Base-by-base conservation (phyloP, 2,888 invertebrate species). In the Diogma glabrata region DNA sequence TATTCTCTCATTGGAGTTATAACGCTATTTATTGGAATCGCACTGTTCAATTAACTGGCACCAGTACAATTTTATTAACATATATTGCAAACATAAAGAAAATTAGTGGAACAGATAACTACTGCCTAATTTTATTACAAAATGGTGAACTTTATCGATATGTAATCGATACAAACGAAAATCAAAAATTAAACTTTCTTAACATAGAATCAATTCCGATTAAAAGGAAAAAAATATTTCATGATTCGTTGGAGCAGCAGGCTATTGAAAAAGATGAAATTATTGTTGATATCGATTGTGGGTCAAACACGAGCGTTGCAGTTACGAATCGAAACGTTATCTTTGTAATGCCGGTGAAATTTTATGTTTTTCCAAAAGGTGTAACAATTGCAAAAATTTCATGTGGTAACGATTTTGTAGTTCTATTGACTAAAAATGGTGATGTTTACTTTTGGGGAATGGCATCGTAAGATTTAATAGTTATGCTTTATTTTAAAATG, bases 371-470 rank as follows among this genome's bases (percentile, higher is more conserved):
- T 60, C 62, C 68, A 3, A 67, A 69, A 33, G 72, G 75, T 54
- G 70, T 76, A 12, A 75, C 73, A 59, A 75, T 84, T 14, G 65
- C 73, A 50, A 80, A 84, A 61, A 65, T 89, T 26, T 73, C 75
- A 49, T 84, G 87, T 67, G 93, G 93, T 1, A 80, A 82, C 65
- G 91, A 92, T 64, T 92, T 93, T 67, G 80, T 76, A 30, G 61
- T 92, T 10, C 59, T 87, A 48, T 71, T 92, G 7, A 82, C 84
- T 48, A 71, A 74, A 48, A 69, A 71, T 60, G 90, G 91, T 1
- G 75, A 76, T 60, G 76, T 93, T n/a, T 89, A 82, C 60, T 79
- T 82, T 4, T 87, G 83, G 80, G 93, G 93, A 38, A 78, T 78
- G 64, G 90, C 91, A 61, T 82, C 87, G 91, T 91, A 72, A n/a